These are phyloP conservation scores for Leptodactylus fuscus DNA, from an alignment of 2,113 vertebrate species.

Conservation along the genomic window DNA sequence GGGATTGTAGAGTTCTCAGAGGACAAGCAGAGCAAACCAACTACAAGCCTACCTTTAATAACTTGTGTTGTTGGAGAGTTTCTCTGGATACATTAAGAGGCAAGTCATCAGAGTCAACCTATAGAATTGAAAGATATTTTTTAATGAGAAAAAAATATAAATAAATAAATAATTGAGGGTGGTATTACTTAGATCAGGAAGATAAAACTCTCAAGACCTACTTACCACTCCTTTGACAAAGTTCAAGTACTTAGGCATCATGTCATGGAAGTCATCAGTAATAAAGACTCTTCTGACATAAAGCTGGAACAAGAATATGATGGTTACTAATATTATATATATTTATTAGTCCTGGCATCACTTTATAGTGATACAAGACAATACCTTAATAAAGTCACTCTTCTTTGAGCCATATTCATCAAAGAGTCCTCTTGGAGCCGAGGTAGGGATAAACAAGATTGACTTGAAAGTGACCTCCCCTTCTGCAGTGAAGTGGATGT, in stretches of 20 bases:
- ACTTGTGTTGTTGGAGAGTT: conserved; percentile 97
- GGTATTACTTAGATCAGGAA: too few species aligned
- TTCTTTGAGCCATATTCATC: conserved; percentile 98
- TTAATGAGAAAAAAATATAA: too few species aligned
- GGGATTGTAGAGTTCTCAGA: too few species aligned
- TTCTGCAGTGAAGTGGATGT: conserved; percentile 98
- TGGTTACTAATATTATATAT: not conserved
- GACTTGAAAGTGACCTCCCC: conserved; percentile 98
- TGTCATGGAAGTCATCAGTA: conserved; percentile 98
- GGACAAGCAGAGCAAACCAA: too few species aligned
- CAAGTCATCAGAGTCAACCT: conserved; percentile 99
- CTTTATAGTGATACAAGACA: too few species aligned
- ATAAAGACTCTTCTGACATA: conserved; percentile 98
- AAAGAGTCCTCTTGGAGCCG: conserved; percentile 94
- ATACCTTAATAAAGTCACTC: conserved; percentile 97
- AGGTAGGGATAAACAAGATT: conserved; percentile 92
- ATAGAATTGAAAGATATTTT: not conserved
- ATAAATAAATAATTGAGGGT: too few species aligned
- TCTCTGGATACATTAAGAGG: conserved; percentile 97
- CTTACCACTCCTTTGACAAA: conserved; percentile 97
- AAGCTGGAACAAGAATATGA: conserved; percentile 73
- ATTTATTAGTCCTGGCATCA: too few species aligned
- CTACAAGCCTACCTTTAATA: conserved; percentile 83
- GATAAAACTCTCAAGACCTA: too few species aligned
- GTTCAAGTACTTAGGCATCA: conserved; percentile 99